phyloP scores from a whole-genome alignment of 2,888 invertebrate species.

The Timema podura region DNA sequence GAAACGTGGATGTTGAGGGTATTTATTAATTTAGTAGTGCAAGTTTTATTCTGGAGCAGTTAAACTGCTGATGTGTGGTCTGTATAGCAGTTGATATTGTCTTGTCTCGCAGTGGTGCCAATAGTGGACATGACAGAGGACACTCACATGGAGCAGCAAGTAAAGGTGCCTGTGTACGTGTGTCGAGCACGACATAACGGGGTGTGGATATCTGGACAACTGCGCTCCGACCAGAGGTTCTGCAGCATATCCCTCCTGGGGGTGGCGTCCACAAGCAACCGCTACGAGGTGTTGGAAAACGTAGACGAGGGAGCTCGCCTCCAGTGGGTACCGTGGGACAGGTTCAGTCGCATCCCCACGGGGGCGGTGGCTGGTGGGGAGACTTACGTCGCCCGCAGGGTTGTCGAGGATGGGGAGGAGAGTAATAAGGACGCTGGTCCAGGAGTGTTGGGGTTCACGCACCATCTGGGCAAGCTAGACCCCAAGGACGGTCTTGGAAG shows the following conservation, averaged over 20 bases:
- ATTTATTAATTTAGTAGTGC: too few relatives aligned
- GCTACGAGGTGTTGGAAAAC: slow-evolving; percentile 72
- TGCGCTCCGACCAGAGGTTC: slow-evolving; percentile 50
- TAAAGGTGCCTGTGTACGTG: slow-evolving; percentile 54
- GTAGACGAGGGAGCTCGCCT: slow-evolving; percentile 71
- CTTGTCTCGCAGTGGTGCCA: too few relatives aligned
- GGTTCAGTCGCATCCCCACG: slow-evolving; percentile 57
- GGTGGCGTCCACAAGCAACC: slow-evolving; percentile 28
- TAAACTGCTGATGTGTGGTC: too few relatives aligned
- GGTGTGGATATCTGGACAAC: slow-evolving; percentile 67
- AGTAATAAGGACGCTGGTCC: slow-evolving; percentile 36
- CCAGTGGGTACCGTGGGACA: slow-evolving; percentile 72
- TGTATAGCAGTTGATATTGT: too few relatives aligned
- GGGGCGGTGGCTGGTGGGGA: slow-evolving; percentile 57
- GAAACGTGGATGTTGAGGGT: neutral
- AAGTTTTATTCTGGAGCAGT: too few relatives aligned
- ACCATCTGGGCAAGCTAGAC: slow-evolving; percentile 68
- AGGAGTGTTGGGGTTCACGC: slow-evolving; percentile 43
- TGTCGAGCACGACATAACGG: slow-evolving; percentile 70
- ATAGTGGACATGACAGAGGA: too few relatives aligned
- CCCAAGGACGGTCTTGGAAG: slow-evolving; percentile 60
- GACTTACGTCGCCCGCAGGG: slow-evolving; percentile 46
- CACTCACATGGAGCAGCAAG: too few relatives aligned
- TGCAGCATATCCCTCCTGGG: slow-evolving; percentile 37
- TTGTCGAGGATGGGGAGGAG: slow-evolving; percentile 9